A percentile compares a stretch with the other conserved stretches of the same genome.
Conservation (phyloP, 2,888 invertebrate species). For the Actias luna region DNA sequence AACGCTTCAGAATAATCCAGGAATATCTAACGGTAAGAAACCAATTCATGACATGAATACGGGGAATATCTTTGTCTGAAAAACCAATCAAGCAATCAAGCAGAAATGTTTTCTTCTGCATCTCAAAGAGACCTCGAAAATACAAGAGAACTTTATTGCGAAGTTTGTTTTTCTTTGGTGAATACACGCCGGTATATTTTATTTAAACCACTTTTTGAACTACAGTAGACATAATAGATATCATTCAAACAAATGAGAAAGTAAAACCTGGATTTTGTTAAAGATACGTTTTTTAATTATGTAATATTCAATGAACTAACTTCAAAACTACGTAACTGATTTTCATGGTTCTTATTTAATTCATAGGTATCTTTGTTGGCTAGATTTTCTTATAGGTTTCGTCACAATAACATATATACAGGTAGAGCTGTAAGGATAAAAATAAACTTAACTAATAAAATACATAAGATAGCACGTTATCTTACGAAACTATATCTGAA, state of each 20-base stretch:
- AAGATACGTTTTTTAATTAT: no score
- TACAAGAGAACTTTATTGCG: not conserved
- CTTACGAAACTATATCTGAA: no score
- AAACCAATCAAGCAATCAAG: not conserved
- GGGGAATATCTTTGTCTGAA: not conserved
- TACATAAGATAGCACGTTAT: no score
- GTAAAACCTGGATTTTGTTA: no score
- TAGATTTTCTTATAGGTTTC: no score
- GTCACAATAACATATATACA: no score
- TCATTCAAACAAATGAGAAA: not conserved
- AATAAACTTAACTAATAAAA: no score
- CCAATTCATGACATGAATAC: slow-evolving; percentile 3
- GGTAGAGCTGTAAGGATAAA: no score
- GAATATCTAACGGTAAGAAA: not conserved
- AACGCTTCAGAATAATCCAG: not conserved
- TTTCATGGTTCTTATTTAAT: no score
- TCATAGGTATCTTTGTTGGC: no score
- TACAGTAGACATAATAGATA: not conserved
- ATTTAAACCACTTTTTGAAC: not conserved
- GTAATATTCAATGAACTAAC: no score
- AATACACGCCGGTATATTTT: not conserved
- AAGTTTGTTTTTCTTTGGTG: not conserved
- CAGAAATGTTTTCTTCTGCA: not conserved
- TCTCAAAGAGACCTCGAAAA: not conserved
- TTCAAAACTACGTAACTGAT: no score